These are phyloP conservation scores for Diloba caeruleocephala DNA, from an alignment of 2,888 invertebrate species.

Conservation along the genomic window DNA sequence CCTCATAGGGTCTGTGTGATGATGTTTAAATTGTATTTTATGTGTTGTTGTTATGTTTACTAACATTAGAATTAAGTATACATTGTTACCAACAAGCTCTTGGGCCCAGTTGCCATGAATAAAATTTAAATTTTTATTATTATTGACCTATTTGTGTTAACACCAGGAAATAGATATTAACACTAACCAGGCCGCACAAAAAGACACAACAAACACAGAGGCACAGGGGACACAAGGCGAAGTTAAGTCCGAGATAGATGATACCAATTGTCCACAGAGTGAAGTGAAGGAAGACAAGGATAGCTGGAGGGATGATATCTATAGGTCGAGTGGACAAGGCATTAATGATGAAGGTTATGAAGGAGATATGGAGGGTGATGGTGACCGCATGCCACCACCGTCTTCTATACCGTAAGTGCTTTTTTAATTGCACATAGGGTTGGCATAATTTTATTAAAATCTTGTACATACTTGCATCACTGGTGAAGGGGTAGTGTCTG, in stretches of 20 bases:
- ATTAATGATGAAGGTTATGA: constrained; percentile 91
- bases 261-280: constrained; percentile 78
- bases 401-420: constrained; percentile 88
- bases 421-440: background rate
- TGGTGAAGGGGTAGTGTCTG: too few relatives aligned
- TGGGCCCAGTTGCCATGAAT: too few relatives aligned
- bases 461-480: too few relatives aligned
- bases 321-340: constrained; percentile 59
- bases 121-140: too few relatives aligned
- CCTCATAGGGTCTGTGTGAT: too few relatives aligned
- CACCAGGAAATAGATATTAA: constrained; percentile 70
- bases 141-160: constrained; percentile 74
- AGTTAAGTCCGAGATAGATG: constrained; percentile 57
- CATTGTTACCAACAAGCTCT: too few relatives aligned
- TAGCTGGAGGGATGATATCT: constrained; percentile 62
- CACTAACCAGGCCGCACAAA: constrained; percentile 69
- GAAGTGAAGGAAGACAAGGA: constrained; percentile 61
- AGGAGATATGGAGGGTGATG: constrained; percentile 90
- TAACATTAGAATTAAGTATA: too few relatives aligned
- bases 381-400: constrained; percentile 96
- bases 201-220: constrained; percentile 47
- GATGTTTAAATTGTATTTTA: too few relatives aligned
- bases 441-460: too few relatives aligned
- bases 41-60: too few relatives aligned
- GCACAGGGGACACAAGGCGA: constrained; percentile 44